Evolutionary conservation across 2,113 vertebrate genomes (phyloP), one percentile per base, ranked within the genome.

Genomic region (Oreamnos americanus): DNA sequence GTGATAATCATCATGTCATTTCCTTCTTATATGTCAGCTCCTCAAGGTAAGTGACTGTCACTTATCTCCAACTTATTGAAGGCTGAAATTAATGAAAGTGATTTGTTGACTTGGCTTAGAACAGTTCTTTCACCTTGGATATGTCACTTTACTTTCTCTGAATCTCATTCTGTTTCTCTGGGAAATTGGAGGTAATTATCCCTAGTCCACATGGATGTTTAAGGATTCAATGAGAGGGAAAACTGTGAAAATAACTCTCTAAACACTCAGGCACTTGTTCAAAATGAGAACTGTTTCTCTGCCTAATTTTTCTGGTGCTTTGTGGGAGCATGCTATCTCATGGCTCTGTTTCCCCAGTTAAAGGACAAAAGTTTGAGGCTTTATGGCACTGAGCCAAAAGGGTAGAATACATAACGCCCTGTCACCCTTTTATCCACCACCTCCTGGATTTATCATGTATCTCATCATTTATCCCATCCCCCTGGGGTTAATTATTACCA

Each of bases 401-500:
- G 49, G 82, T 90, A 96, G 60, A 96, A 96, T 93, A 28, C 85
- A 86, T 91, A 25, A 39, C 14, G 33, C 86, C 88, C 88, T 95
- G 30, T 95, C n/a, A 95, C 39, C 23, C 55, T 28, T 81, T 91
- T 28, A 94, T 87, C 47, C 67, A 96, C 33, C 33, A 90, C 26
- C 88, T 93, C 57, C 19, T 92, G 88, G 39, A 96, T 94, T 97
- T 96, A 96, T 96, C 81, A 93, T 97, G 95, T 67, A 47, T 57
- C 19, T 45, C 84, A 87, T 51, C 51, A 43, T 19, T 60, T 97
- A 79, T 90, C 28, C 25, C 64, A 92, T 97, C 23, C 76, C 43
- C 53, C 67, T 90, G 76, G 76, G 64, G n/a, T 97, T 96, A 93
- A 92, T 97, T 97, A 90, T 95, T 96, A 89, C 89, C 94, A 96